A percentile compares a stretch with the other conserved stretches of the same genome.
Conservation (phyloP, 2,888 invertebrate genomes). For the Melanotus villosus region DNA sequence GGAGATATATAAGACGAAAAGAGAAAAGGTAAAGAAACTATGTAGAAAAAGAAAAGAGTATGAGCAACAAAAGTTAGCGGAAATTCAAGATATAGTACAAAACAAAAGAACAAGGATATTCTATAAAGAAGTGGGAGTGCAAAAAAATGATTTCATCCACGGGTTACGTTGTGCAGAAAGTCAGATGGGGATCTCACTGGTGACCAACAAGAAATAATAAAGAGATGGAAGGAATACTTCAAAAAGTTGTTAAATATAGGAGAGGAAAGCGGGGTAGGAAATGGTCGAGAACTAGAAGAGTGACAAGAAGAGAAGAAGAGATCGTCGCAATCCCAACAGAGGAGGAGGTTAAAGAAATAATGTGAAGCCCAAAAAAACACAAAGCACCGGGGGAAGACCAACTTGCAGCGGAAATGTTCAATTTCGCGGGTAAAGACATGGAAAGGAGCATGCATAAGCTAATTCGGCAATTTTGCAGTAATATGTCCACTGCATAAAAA, state of each 20-base stretch:
- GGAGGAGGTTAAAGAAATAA: neutral
- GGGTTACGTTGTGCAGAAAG: neutral
- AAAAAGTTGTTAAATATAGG: neutral
- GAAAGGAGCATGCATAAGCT: no score
- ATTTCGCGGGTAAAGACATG: neutral
- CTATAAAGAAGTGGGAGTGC: neutral
- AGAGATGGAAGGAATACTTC: neutral
- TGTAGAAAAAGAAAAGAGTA: neutral
- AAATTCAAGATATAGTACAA: no score
- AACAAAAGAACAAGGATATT: no score
- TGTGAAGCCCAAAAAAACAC: neutral
- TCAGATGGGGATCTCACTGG: neutral
- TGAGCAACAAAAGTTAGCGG: neutral
- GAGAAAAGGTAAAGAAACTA: neutral
- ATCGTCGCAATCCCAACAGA: neutral
- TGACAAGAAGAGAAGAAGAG: neutral
- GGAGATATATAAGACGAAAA: no score
- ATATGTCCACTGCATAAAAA: no score
- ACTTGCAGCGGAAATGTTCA: neutral
- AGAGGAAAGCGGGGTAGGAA: neutral
- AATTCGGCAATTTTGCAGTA: no score
- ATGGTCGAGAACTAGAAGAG: neutral
- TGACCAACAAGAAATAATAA: neutral
- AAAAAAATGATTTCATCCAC: neutral
- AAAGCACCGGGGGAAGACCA: neutral